A percentile compares a stretch with the other conserved stretches of the same genome.
Conservation (phyloP, 1,140 invertebrate species). For the Drosophila gunungcola region DNA sequence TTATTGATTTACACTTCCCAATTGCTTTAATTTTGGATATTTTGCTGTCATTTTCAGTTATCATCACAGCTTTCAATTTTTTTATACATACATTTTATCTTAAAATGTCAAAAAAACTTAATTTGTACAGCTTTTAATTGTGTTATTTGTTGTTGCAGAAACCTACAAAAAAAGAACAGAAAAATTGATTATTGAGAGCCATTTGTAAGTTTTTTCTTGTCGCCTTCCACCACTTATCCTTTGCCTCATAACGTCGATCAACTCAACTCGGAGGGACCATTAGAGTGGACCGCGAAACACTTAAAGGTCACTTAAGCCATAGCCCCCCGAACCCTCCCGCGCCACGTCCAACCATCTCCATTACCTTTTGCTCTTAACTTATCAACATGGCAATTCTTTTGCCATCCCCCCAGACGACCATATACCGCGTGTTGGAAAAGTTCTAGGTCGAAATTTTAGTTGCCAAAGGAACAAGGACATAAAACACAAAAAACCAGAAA, state of each 20-base stretch:
- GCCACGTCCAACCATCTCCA: slow-evolving; percentile 1
- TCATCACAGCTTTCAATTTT: neutral
- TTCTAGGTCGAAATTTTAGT: slow-evolving; percentile 28
- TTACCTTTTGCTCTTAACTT: slow-evolving; percentile 43
- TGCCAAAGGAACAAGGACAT: slow-evolving; percentile 24
- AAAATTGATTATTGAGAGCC: slow-evolving; percentile 1
- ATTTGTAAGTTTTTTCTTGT: neutral
- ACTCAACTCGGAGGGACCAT: neutral
- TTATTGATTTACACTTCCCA: no score
- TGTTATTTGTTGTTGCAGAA: slow-evolving; percentile 1
- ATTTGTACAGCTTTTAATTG: neutral
- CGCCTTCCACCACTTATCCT: slow-evolving; percentile 4
- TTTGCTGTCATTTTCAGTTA: neutral
- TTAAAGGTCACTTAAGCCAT: slow-evolving; percentile 59
- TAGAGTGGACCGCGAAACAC: slow-evolving; percentile 29
- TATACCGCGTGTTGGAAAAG: slow-evolving; percentile 17
- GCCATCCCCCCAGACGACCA: neutral
- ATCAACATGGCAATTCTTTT: slow-evolving; percentile 51
- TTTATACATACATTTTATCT: neutral
- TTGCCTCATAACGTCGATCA: neutral
- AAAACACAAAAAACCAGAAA: slow-evolving; percentile 23
- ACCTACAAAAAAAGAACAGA: neutral
- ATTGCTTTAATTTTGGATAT: no score
- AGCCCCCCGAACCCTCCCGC: slow-evolving; percentile 6
- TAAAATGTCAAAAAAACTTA: neutral